Evolutionary conservation across 2,888 invertebrate species (phyloP).

Genomic region (Chalcosyrphus nemorum): DNA sequence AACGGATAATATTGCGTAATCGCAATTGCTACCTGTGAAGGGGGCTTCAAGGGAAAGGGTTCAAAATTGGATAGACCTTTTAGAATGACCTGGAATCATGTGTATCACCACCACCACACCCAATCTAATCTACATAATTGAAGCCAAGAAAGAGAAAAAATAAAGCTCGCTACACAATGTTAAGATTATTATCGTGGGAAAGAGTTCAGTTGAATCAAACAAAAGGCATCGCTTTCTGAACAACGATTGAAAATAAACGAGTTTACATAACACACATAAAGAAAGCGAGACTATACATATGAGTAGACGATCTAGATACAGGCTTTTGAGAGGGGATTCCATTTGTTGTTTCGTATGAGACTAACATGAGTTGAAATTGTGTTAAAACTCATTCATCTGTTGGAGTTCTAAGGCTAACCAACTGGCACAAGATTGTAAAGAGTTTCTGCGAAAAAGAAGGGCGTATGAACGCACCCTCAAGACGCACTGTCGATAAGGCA

Average conservation of each 20-base stretch:
- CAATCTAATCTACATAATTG: not conserved
- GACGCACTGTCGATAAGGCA: too few species aligned
- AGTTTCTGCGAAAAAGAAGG: too few species aligned
- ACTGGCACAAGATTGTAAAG: too few species aligned
- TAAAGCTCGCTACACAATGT: not conserved
- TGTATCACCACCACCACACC: not conserved
- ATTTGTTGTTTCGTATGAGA: too few species aligned
- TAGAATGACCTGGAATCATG: not conserved
- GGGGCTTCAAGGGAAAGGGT: not conserved
- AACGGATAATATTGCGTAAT: conserved; percentile 4
- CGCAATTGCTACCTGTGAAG: not conserved
- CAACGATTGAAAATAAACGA: not conserved
- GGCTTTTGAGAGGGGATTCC: too few species aligned
- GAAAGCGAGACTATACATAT: too few species aligned
- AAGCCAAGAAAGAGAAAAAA: not conserved
- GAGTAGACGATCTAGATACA: not conserved
- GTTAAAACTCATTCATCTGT: too few species aligned
- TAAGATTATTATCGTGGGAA: not conserved
- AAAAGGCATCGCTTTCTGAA: not conserved
- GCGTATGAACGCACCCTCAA: too few species aligned
- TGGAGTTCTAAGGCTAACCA: too few species aligned
- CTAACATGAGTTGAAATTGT: too few species aligned
- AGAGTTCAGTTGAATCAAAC: not conserved
- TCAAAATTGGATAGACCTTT: too few species aligned
- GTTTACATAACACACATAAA: not conserved